These are phyloP conservation scores for Andrena minutula DNA, from an alignment of 2,888 invertebrate species.

Conservation along the genomic window DNA sequence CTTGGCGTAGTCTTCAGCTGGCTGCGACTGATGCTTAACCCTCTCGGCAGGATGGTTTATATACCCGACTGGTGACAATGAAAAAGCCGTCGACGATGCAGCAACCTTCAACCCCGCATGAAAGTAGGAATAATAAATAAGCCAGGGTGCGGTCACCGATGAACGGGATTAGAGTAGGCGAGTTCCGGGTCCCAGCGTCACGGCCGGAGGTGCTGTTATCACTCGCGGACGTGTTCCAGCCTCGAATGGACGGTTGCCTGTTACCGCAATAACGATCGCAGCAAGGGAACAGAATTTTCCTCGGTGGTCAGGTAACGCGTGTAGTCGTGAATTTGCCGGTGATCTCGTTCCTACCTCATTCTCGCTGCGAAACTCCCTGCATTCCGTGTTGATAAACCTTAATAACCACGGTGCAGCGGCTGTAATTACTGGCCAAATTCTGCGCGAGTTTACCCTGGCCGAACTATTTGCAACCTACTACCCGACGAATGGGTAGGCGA, in stretches of 20 bases:
- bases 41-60: constrained; percentile 57
- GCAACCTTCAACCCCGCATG: constrained; percentile 61
- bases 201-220: constrained; percentile 44
- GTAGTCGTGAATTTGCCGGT: constrained; percentile 12
- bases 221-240: constrained; percentile 36
- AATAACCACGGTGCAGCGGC: neutral
- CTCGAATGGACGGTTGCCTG: constrained; percentile 27
- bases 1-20: constrained; percentile 42
- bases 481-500: neutral
- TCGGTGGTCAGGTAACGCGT: constrained; percentile 15
- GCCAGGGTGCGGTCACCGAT: constrained; percentile 55
- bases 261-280: constrained; percentile 48
- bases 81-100: constrained; percentile 25
- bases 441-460: neutral
- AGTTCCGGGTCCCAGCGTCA: constrained; percentile 59
- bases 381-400: constrained; percentile 26
- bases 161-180: constrained; percentile 46
- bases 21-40: constrained; percentile 61
- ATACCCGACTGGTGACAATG: constrained; percentile 59
- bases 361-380: constrained; percentile 9
- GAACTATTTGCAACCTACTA: neutral
- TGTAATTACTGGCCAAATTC: constrained; percentile 2
- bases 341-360: constrained; percentile 8
- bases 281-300: constrained; percentile 43
- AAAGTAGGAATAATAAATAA: constrained; percentile 50